These are phyloP conservation scores for Drosophila setifemur DNA, from an alignment of 1,140 invertebrate species.

Conservation along the genomic window DNA sequence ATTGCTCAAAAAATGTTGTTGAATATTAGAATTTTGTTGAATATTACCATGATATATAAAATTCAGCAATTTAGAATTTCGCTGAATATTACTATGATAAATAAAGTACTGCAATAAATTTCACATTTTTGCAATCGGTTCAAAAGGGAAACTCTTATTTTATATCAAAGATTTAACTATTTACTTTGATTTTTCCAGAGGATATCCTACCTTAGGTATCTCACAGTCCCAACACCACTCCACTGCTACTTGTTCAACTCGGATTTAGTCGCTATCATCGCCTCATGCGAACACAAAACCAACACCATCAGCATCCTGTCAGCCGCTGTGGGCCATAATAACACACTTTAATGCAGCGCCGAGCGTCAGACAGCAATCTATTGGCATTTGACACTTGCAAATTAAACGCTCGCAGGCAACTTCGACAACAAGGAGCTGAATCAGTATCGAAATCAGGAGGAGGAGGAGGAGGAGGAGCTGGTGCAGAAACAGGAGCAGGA, in stretches of 20 bases:
- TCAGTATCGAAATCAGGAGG: neutral
- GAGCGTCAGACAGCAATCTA: conserved; percentile 43
- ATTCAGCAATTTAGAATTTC: no score
- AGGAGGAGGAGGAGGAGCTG: neutral
- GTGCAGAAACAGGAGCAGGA: neutral
- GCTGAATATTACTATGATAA: no score
- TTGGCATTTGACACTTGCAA: conserved; percentile 80
- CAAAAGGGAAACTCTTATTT: no score
- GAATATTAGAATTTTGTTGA: no score
- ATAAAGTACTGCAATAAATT: no score
- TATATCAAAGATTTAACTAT: no score
- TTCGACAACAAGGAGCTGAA: neutral
- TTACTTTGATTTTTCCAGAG: no score
- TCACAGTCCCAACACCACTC: neutral
- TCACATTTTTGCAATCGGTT: no score
- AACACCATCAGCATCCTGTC: conserved; percentile 24
- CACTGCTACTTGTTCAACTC: conserved; percentile 17
- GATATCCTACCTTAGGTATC: no score
- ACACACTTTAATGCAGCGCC: conserved; percentile 54
- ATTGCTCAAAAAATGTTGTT: no score
- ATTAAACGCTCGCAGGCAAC: conserved; percentile 71
- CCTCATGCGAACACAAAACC: neutral
- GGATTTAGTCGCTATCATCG: conserved; percentile 43
- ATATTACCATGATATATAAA: no score
- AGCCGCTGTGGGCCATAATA: conserved; percentile 46